Evolutionary conservation across 2,113 vertebrate genomes (phyloP).

Genomic region (Albula goreensis): DNA sequence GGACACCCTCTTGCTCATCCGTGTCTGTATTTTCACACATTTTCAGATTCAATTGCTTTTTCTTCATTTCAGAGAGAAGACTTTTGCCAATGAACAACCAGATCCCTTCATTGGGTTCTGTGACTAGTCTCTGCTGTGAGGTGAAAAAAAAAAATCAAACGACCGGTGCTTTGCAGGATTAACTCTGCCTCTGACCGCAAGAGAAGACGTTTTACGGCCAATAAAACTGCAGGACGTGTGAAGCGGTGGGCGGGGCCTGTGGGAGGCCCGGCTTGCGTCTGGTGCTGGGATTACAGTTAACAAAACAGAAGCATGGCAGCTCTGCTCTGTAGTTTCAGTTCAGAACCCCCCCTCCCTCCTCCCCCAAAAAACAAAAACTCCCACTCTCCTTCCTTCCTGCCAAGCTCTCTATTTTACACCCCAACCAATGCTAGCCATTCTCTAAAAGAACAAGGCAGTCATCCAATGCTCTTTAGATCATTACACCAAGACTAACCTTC

Average conservation of each 20-base stretch:
- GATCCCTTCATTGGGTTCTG: slow-evolving; percentile 31
- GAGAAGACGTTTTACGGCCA: slow-evolving; percentile 60
- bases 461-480: slow-evolving; percentile 64
- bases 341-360: slow-evolving; percentile 41
- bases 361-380: slow-evolving; percentile 31
- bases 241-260: slow-evolving; percentile 53
- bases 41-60: slow-evolving; percentile 9
- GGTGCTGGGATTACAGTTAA: slow-evolving; percentile 60
- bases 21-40: slow-evolving; percentile 34
- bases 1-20: slow-evolving; percentile 31
- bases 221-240: slow-evolving; percentile 67
- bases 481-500: background rate
- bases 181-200: slow-evolving; percentile 53
- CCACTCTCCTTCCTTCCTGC: slow-evolving; percentile 72
- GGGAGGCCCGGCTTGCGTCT: slow-evolving; percentile 42
- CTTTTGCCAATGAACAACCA: slow-evolving; percentile 17
- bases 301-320: slow-evolving; percentile 67
- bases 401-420: slow-evolving; percentile 73
- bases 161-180: slow-evolving; percentile 38
- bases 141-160: slow-evolving; percentile 48
- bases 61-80: slow-evolving; percentile 34
- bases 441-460: slow-evolving; percentile 62
- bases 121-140: slow-evolving; percentile 30
- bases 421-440: slow-evolving; percentile 56
- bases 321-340: slow-evolving; percentile 46